phyloP scores from a whole-genome alignment of 1,140 invertebrate genomes.

The Bombus superbus region DNA sequence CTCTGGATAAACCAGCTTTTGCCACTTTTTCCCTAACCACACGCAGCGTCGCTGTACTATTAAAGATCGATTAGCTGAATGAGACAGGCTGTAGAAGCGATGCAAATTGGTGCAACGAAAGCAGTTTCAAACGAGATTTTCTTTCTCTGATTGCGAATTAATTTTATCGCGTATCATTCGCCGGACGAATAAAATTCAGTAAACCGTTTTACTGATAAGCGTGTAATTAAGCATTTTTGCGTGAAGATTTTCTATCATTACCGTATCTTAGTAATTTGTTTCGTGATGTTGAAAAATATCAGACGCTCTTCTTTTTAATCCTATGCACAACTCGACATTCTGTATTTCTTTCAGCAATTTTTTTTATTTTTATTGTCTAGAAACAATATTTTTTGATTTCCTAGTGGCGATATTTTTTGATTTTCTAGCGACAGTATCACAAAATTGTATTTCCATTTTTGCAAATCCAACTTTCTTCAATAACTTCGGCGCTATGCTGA shows the following conservation, averaged over 20 bases:
- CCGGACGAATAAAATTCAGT: not conserved
- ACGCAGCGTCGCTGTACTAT: not conserved
- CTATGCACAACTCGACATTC: not conserved
- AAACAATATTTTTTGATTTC: no score
- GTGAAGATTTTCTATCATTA: not conserved
- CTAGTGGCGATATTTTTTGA: no score
- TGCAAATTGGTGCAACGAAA: not conserved
- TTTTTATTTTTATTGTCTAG: not conserved
- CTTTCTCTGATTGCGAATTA: not conserved
- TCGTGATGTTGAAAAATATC: not conserved
- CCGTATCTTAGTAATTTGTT: not conserved
- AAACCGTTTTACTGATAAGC: not conserved
- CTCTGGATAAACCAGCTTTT: not conserved
- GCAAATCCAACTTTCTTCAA: no score
- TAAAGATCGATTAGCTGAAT: slow-evolving; percentile 10
- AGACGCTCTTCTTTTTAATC: not conserved
- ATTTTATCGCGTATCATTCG: not conserved
- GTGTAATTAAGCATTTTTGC: not conserved
- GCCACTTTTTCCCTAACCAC: not conserved
- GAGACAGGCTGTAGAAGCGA: not conserved
- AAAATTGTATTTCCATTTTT: no score
- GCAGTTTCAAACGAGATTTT: not conserved
- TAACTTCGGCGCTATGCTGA: no score
- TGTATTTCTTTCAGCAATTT: not conserved
- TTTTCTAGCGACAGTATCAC: no score